These are phyloP conservation scores for Microdon myrmicae DNA, from an alignment of 2,888 invertebrate genomes.

Conservation along the genomic window DNA sequence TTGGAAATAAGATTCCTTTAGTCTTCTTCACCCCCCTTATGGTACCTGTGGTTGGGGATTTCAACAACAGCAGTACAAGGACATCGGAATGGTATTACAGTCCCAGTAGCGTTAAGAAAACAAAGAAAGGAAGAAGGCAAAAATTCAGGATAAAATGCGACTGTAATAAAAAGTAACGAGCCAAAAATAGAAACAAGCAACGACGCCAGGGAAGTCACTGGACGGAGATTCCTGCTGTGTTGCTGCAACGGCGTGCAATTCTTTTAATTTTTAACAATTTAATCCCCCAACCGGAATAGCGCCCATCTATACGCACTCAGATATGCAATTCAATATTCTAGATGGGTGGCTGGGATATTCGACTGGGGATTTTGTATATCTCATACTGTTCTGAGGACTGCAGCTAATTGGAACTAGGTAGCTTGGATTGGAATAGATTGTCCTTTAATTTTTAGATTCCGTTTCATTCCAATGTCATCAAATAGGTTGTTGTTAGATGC, in stretches of 20 bases:
- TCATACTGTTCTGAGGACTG: slow-evolving; percentile 26
- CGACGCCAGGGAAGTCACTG: slow-evolving; percentile 9
- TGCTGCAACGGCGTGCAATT: slow-evolving; percentile 20
- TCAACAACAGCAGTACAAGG: slow-evolving; percentile 24
- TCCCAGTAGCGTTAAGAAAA: slow-evolving; percentile 10
- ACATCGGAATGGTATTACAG: slow-evolving; percentile 33
- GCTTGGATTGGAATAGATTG: slow-evolving; percentile 34
- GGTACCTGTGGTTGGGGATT: too few species aligned
- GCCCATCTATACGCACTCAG: slow-evolving; percentile 36
- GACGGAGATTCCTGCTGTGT: not conserved
- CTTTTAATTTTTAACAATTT: slow-evolving; percentile 49
- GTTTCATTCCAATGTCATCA: slow-evolving; percentile 20
- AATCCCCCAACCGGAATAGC: too few species aligned
- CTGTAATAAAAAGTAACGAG: slow-evolving; percentile 45
- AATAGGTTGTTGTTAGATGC: slow-evolving; percentile 30
- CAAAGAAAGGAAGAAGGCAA: slow-evolving; percentile 17
- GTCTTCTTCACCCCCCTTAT: too few species aligned
- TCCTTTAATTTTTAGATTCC: slow-evolving; percentile 42
- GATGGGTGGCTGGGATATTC: not conserved
- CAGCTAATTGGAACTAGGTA: slow-evolving; percentile 43
- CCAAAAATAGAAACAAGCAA: slow-evolving; percentile 29
- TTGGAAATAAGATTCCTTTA: slow-evolving; percentile 25
- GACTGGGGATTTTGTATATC: slow-evolving; percentile 14
- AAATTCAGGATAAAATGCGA: slow-evolving; percentile 31
- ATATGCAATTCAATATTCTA: slow-evolving; percentile 47